Percentiles rank a stretch among this genome's conserved stretches.
These are phyloP conservation scores for Lethrus apterus DNA, from an alignment of 1,140 invertebrate species.

Conservation along the genomic window DNA sequence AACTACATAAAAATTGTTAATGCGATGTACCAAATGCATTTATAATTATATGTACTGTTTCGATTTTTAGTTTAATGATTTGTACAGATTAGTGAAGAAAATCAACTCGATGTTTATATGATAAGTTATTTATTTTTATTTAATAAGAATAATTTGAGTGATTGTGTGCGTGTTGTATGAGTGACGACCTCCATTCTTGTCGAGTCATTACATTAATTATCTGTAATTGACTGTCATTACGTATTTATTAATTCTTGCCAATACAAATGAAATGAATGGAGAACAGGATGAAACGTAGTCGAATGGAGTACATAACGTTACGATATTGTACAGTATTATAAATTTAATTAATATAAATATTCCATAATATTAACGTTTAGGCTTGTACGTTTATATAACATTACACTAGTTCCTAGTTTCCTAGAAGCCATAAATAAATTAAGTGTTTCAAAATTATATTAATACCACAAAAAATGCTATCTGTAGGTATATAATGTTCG, in stretches of 20 bases:
- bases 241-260: too few relatives aligned
- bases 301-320: too few relatives aligned
- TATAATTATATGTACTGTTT: conserved; percentile 13
- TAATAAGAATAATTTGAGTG: conserved; percentile 5
- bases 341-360: conserved; percentile 14
- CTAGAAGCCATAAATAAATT: conserved; percentile 14
- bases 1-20: conserved; percentile 4
- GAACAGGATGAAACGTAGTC: too few relatives aligned
- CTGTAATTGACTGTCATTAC: too few relatives aligned
- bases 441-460: conserved; percentile 10
- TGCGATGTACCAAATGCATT: conserved; percentile 16
- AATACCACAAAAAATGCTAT: neutral
- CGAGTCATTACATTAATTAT: too few relatives aligned
- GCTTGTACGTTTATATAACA: conserved; percentile 15
- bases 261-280: too few relatives aligned
- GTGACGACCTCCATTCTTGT: too few relatives aligned
- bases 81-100: conserved; percentile 14
- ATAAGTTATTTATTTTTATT: conserved; percentile 15
- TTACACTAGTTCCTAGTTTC: conserved; percentile 15
- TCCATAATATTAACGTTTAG: conserved; percentile 11
- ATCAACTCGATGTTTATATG: conserved; percentile 9
- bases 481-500: conserved; percentile 3
- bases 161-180: too few relatives aligned
- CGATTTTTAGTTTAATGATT: conserved; percentile 13
- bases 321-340: conserved; percentile 14